A percentile compares a stretch with the other conserved stretches of the same genome.
These are phyloP conservation scores for Hesperophylax magnus DNA, from an alignment of 1,140 invertebrate genomes.

Conservation along the genomic window DNA sequence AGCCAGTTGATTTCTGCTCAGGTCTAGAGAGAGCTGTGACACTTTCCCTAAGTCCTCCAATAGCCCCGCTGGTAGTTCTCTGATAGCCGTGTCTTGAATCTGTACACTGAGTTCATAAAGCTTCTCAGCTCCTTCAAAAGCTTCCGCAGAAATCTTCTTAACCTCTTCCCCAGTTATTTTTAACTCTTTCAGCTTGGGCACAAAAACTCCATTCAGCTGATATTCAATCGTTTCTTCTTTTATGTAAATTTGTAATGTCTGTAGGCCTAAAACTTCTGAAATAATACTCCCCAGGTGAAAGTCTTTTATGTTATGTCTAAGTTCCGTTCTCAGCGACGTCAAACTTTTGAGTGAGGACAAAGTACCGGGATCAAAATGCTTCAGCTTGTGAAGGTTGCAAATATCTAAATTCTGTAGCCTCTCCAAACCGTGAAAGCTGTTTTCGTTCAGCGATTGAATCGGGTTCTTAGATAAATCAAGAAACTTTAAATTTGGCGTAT, in stretches of 20 bases:
- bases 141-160: slow-evolving; percentile 78
- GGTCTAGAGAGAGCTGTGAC: slow-evolving; percentile 85
- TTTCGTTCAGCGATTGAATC: slow-evolving; percentile 70
- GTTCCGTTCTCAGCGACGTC: slow-evolving; percentile 75
- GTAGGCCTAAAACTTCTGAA: slow-evolving; percentile 72
- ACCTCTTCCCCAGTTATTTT: slow-evolving; percentile 84
- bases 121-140: slow-evolving; percentile 76
- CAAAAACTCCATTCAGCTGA: slow-evolving; percentile 77
- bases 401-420: slow-evolving; percentile 73
- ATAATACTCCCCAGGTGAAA: slow-evolving; percentile 76
- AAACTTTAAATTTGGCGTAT: slow-evolving; percentile 72
- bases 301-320: slow-evolving; percentile 76
- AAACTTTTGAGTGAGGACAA: slow-evolving; percentile 75
- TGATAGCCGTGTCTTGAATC: slow-evolving; percentile 82
- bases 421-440: slow-evolving; percentile 72
- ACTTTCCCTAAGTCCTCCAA: slow-evolving; percentile 83
- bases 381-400: slow-evolving; percentile 72
- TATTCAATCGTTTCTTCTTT: slow-evolving; percentile 79
- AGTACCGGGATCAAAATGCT: slow-evolving; percentile 77
- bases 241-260: slow-evolving; percentile 79
- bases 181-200: slow-evolving; percentile 83
- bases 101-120: slow-evolving; percentile 80
- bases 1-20: slow-evolving; percentile 85
- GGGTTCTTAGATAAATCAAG: slow-evolving; percentile 78
- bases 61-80: slow-evolving; percentile 82